Evolutionary conservation across 2,113 vertebrate species (phyloP).

Genomic region (Gnathonemus echidnorhynchus): DNA sequence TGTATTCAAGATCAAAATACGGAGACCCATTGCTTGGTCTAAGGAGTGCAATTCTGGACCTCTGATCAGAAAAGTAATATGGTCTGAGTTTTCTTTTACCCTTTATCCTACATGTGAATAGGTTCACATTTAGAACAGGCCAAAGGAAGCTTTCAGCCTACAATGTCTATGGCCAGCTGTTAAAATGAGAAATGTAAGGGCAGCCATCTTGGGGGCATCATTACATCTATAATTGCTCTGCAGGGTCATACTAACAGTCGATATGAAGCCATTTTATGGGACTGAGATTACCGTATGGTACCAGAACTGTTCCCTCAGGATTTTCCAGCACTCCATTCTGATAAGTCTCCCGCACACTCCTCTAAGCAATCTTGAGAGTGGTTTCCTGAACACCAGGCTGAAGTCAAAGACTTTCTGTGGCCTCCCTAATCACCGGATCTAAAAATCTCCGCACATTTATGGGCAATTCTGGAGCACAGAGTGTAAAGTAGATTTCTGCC

Average conservation of each 20-base stretch:
- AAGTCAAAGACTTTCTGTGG: not conserved
- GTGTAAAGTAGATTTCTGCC: not conserved
- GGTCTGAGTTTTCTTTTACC: not conserved
- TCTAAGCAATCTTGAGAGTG: not conserved
- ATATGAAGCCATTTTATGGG: not conserved
- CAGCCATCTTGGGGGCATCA: not conserved
- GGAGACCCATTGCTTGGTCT: not conserved
- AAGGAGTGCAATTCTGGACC: not conserved
- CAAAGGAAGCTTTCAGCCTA: not conserved
- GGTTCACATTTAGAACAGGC: not conserved
- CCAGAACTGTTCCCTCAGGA: not conserved
- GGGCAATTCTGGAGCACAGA: not conserved
- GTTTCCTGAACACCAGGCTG: not conserved
- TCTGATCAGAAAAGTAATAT: not conserved
- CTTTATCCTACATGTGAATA: not conserved
- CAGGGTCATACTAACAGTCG: not conserved
- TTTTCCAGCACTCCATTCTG: not conserved
- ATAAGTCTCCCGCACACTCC: not conserved
- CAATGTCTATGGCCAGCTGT: not conserved
- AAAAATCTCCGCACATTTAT: not conserved
- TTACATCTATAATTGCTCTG: not conserved
- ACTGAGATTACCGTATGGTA: not conserved
- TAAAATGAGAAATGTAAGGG: not conserved
- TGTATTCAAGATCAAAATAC: not conserved
- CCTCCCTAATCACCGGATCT: not conserved